These are phyloP conservation scores for Lagopus muta DNA, from an alignment of 2,113 vertebrate species.

Conservation along the genomic window DNA sequence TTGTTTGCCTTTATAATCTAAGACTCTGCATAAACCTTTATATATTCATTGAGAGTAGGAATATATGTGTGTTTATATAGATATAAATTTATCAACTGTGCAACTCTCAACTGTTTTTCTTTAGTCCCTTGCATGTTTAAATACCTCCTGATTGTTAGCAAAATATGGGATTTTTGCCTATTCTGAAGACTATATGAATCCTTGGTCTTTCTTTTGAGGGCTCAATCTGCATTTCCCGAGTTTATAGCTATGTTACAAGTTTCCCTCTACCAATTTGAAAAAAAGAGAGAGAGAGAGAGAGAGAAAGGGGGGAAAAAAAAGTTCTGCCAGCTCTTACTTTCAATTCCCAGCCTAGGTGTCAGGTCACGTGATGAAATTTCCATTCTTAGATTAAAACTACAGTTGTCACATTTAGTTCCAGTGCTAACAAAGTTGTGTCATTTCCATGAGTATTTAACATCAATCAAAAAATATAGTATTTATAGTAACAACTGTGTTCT, in stretches of 20 bases:
- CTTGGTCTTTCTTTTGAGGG: not conserved
- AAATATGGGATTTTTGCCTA: not conserved
- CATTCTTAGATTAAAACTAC: not conserved
- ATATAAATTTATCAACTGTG: not conserved
- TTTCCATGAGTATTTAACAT: not conserved
- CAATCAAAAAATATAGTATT: not conserved
- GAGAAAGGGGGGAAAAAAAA: too few species aligned
- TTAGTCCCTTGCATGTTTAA: not conserved
- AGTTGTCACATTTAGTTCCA: not conserved
- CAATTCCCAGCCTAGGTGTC: not conserved
- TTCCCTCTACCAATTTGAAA: not conserved
- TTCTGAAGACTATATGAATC: not conserved
- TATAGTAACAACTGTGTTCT: not conserved
- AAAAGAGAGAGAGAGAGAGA: not conserved
- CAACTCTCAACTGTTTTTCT: not conserved
- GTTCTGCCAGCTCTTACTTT: not conserved
- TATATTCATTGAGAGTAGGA: not conserved
- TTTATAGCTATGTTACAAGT: not conserved
- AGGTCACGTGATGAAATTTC: not conserved
- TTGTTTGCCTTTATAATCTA: not conserved
- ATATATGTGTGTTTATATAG: not conserved
- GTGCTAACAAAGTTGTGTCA: not conserved
- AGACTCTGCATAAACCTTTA: not conserved
- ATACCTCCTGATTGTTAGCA: not conserved
- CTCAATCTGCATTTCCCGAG: not conserved